A percentile compares a stretch with the other conserved stretches of the same genome.
Conservation (phyloP, 2,888 invertebrate genomes). For the Mayetiola destructor region DNA sequence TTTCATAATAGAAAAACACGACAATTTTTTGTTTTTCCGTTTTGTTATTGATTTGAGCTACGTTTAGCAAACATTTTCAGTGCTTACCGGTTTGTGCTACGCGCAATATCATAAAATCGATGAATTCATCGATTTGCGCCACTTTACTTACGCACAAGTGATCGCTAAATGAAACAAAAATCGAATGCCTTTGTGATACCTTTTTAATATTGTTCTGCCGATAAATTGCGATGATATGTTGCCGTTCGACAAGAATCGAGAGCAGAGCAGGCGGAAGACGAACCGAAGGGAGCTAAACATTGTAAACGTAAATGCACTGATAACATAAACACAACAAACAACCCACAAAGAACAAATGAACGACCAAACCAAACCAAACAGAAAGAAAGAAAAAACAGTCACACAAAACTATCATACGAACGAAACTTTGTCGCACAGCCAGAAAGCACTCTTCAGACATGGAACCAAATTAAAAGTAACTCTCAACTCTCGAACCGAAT, state of each 20-base stretch:
- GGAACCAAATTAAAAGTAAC: slow-evolving; percentile 10
- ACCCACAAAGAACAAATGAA: too few species aligned
- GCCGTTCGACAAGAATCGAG: slow-evolving; percentile 12
- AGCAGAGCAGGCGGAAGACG: too few species aligned
- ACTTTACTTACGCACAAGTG: neutral
- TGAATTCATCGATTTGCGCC: slow-evolving; percentile 4
- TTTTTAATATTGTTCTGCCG: slow-evolving; percentile 12
- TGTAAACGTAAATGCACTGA: too few species aligned
- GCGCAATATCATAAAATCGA: neutral
- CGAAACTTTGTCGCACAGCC: slow-evolving; percentile 6
- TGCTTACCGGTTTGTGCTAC: slow-evolving; percentile 8
- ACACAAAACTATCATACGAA: neutral
- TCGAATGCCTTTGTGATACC: slow-evolving; percentile 12
- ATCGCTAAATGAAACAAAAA: neutral
- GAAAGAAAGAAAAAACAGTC: too few species aligned
- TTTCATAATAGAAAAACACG: too few species aligned
- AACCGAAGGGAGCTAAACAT: too few species aligned
- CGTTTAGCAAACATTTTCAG: too few species aligned
- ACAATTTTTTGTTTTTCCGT: too few species aligned
- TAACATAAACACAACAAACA: too few species aligned
- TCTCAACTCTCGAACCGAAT: too few species aligned
- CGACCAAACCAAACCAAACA: too few species aligned
- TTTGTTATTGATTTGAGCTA: too few species aligned
- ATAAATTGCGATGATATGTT: slow-evolving; percentile 10
- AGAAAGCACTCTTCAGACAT: neutral